Percentiles rank a stretch among this genome's conserved stretches.
Evolutionary conservation across 2,113 vertebrate genomes (phyloP).

Genomic region (Sardina pilchardus): DNA sequence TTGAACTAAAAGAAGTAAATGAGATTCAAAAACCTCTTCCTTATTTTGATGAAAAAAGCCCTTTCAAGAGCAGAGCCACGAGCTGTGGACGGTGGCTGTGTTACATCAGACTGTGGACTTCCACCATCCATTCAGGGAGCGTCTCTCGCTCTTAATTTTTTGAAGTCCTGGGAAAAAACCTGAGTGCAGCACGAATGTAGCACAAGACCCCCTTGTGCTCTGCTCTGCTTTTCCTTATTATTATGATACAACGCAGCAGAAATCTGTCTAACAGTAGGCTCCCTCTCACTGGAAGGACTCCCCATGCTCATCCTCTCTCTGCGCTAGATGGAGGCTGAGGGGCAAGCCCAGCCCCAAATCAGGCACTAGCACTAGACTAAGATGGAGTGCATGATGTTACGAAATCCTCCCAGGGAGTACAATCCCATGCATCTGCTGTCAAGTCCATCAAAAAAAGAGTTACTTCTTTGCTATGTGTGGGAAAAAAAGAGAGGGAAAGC

Average conservation of each 20-base stretch:
- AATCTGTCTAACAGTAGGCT: neutral
- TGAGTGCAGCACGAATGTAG: conserved; percentile 4
- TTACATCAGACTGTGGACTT: neutral
- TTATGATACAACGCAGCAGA: neutral
- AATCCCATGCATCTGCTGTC: neutral
- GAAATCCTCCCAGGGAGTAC: neutral
- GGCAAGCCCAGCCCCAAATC: neutral
- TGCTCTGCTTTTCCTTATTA: neutral
- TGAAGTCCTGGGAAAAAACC: neutral
- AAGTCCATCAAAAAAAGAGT: neutral
- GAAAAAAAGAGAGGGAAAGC: conserved; percentile 28
- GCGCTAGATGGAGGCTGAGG: neutral
- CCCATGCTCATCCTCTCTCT: neutral
- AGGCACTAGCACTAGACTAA: neutral
- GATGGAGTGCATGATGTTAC: neutral
- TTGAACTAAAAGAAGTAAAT: neutral
- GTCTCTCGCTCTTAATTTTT: neutral
- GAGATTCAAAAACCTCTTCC: neutral
- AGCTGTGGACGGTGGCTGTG: neutral
- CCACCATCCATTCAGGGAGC: neutral
- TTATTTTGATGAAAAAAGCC: neutral
- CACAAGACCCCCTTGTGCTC: conserved; percentile 20
- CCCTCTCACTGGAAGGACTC: neutral
- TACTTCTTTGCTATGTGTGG: neutral
- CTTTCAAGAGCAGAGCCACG: neutral